These are phyloP conservation scores for Penaeus japonicus DNA, from an alignment of 1,140 invertebrate species.

Conservation along the genomic window DNA sequence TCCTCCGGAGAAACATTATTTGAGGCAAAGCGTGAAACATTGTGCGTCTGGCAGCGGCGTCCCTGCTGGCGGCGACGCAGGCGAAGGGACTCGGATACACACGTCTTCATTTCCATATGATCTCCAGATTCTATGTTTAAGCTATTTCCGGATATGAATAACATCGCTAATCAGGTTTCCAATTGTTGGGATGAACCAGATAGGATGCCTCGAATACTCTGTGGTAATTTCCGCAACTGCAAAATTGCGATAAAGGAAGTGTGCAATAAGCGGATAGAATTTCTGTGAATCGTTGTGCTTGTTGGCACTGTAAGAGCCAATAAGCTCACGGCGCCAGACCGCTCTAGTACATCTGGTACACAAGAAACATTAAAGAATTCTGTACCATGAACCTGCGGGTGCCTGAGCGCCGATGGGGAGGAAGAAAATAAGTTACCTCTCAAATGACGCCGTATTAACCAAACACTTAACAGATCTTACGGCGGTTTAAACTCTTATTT, in stretches of 20 bases:
- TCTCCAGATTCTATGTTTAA: constrained; percentile 40
- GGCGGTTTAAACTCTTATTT: not conserved
- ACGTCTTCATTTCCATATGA: constrained; percentile 53
- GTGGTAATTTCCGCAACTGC: not conserved
- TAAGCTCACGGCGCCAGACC: constrained; percentile 44
- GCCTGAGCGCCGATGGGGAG: not conserved
- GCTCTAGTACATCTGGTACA: constrained; percentile 51
- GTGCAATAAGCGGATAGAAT: not conserved
- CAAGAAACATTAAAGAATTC: constrained; percentile 45
- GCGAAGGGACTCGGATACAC: constrained; percentile 45
- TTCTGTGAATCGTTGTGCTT: constrained; percentile 33
- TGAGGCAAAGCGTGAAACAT: not conserved
- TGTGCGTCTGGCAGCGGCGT: constrained; percentile 35
- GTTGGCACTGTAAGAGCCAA: constrained; percentile 47
- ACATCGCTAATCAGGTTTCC: not conserved
- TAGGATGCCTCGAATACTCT: not conserved
- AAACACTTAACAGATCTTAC: no score
- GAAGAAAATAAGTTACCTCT: not conserved
- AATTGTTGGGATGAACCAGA: not conserved
- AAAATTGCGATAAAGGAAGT: not conserved
- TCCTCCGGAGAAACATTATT: not conserved
- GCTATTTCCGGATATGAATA: constrained; percentile 1
- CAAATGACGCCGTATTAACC: no score
- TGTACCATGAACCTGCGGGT: constrained; percentile 24
- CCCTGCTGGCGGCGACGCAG: constrained; percentile 44